Evolutionary conservation across 2,888 invertebrate genomes (phyloP).

Genomic region (Physocephala rufipes): DNA sequence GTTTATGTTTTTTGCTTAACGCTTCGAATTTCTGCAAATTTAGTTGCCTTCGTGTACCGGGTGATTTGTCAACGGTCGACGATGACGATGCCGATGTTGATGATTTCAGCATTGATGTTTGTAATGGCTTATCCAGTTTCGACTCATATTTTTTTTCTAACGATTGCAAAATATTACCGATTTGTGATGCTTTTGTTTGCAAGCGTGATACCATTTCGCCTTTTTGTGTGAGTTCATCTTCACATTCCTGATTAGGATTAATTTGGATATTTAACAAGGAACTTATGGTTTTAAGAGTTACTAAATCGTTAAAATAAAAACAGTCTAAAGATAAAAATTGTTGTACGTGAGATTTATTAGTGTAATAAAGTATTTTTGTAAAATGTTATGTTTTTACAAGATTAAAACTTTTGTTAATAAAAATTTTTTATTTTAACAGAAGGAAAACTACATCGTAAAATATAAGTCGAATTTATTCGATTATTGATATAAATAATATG

Average conservation of each 20-base stretch:
- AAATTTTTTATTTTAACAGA: no score
- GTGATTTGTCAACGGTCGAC: slow-evolving; percentile 63
- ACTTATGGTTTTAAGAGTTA: neutral
- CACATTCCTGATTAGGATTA: slow-evolving; percentile 79
- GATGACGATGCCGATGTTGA: slow-evolving; percentile 69
- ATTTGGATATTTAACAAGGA: slow-evolving; percentile 29
- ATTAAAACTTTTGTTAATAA: no score
- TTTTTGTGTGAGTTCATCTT: slow-evolving; percentile 94
- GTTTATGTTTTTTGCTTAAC: slow-evolving; percentile 62
- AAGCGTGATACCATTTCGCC: slow-evolving; percentile 94
- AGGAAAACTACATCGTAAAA: neutral
- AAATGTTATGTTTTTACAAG: no score
- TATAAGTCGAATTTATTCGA: neutral
- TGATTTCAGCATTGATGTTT: no score
- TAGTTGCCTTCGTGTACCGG: slow-evolving; percentile 60
- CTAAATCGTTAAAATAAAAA: no score
- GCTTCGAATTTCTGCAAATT: slow-evolving; percentile 63
- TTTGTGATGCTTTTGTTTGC: slow-evolving; percentile 94
- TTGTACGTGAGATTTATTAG: no score
- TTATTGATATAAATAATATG: no score
- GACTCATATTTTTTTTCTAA: slow-evolving; percentile 75
- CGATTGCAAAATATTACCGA: slow-evolving; percentile 91
- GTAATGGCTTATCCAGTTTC: no score
- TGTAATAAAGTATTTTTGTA: no score
- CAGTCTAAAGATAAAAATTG: no score